phyloP scores from a whole-genome alignment of 2,888 invertebrate genomes.

The Sphaeridia pumilis region DNA sequence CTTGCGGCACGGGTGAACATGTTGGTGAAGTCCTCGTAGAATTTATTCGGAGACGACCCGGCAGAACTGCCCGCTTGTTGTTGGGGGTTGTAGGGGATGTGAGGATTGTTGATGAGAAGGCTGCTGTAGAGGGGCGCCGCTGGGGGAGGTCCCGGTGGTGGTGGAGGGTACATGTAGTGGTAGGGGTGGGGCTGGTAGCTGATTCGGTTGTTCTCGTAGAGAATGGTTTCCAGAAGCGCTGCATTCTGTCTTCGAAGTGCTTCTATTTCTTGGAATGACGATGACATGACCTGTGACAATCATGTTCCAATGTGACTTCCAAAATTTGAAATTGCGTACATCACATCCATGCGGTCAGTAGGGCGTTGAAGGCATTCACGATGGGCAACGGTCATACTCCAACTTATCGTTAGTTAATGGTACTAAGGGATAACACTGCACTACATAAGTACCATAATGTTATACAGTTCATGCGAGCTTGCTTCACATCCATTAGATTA shows the following conservation, averaged over 20 bases:
- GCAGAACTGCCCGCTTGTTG: conserved; percentile 10
- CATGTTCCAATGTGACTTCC: too few species aligned
- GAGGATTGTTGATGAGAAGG: conserved; percentile 14
- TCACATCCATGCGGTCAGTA: too few species aligned
- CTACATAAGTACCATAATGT: too few species aligned
- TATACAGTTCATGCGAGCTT: too few species aligned
- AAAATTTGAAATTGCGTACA: neutral
- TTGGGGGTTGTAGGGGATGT: conserved; percentile 7
- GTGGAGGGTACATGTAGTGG: conserved; percentile 9
- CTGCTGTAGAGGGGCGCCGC: conserved; percentile 8
- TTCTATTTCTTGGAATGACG: conserved; percentile 37
- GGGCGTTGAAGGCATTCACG: too few species aligned
- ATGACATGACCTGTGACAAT: conserved; percentile 7
- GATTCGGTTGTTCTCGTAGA: conserved; percentile 28
- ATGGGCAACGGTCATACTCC: too few species aligned
- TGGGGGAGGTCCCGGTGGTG: conserved; percentile 13
- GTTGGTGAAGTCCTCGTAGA: conserved; percentile 14
- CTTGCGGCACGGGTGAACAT: conserved; percentile 5
- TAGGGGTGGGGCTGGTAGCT: conserved; percentile 10
- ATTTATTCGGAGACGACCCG: conserved; percentile 16
- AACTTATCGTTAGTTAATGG: too few species aligned
- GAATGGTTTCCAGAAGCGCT: conserved; percentile 29
- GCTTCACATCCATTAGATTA: too few species aligned
- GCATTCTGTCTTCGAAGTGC: conserved; percentile 35
- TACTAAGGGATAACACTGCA: too few species aligned